These are phyloP conservation scores for Lutraria rhynchaena DNA, from an alignment of 1,140 invertebrate species.

Conservation along the genomic window DNA sequence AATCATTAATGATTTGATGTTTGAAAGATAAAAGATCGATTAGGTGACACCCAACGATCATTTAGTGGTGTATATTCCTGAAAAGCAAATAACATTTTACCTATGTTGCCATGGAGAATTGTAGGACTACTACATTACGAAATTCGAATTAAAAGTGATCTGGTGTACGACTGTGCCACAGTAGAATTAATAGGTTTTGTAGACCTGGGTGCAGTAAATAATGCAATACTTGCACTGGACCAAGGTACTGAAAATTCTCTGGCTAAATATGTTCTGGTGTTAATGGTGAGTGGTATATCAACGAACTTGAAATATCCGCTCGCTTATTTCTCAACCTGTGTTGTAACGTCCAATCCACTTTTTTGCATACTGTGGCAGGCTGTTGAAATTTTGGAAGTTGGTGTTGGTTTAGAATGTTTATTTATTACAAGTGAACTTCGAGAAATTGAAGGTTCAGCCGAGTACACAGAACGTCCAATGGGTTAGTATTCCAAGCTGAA, in stretches of 20 bases:
- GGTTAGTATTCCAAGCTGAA: not conserved
- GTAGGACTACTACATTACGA: conserved; percentile 61
- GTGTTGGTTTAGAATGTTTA: conserved; percentile 33
- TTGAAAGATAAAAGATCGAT: not conserved
- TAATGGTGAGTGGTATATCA: conserved; percentile 53
- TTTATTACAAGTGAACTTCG: conserved; percentile 62
- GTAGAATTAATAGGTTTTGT: conserved; percentile 61
- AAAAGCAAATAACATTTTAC: not conserved
- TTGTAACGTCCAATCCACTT: conserved; percentile 57
- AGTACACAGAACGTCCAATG: not conserved
- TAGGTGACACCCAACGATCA: not conserved
- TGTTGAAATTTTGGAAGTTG: conserved; percentile 31
- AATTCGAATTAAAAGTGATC: conserved; percentile 58
- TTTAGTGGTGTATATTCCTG: not conserved
- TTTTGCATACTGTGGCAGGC: conserved; percentile 59
- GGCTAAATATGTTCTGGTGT: conserved; percentile 17
- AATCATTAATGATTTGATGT: not conserved
- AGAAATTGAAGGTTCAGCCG: conserved; percentile 51
- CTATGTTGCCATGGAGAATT: not conserved
- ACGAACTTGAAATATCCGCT: conserved; percentile 48
- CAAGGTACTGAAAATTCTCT: not conserved
- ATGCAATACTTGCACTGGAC: conserved; percentile 30
- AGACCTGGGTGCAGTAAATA: conserved; percentile 40
- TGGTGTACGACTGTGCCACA: conserved; percentile 61
- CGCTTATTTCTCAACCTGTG: conserved; percentile 50